Evolutionary conservation across 2,797 vertebrate species (phyloP).

Genomic region (Knipowitschia caucasica): DNA sequence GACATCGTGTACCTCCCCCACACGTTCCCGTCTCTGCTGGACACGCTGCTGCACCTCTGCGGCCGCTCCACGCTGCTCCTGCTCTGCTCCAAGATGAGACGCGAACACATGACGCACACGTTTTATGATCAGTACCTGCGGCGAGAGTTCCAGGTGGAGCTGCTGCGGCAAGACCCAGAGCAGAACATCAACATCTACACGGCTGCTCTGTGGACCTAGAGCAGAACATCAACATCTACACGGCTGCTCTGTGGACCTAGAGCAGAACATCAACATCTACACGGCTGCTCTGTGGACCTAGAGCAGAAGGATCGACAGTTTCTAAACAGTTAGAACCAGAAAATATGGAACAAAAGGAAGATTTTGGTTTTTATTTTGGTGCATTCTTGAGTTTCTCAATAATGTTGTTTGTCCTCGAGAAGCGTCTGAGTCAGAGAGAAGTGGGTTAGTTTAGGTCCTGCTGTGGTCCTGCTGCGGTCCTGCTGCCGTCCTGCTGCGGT

Average conservation of each 20-base stretch:
- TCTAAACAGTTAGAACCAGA: too few relatives aligned
- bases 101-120: conserved; percentile 69
- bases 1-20: conserved; percentile 83
- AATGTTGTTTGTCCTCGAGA: too few relatives aligned
- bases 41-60: conserved; percentile 80
- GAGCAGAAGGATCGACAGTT: too few relatives aligned
- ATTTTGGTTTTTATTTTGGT: too few relatives aligned
- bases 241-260: conserved; percentile 55
- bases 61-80: conserved; percentile 64
- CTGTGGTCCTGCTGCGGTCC: too few relatives aligned
- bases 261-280: conserved; percentile 81
- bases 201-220: conserved; percentile 54
- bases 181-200: conserved; percentile 82
- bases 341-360: too few relatives aligned
- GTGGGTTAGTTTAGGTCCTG: too few relatives aligned
- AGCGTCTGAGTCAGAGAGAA: too few relatives aligned
- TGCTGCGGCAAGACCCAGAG: conserved; percentile 66
- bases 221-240: conserved; percentile 82
- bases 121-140: conserved; percentile 78
- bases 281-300: conserved; percentile 58
- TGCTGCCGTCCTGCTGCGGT: too few relatives aligned
- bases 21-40: conserved; percentile 76
- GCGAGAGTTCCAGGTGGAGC: conserved; percentile 69
- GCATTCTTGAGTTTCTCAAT: too few relatives aligned
- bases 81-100: conserved; percentile 82